Evolutionary conservation across 2,797 vertebrate genomes (phyloP).

Genomic region (Sebastes taczanowskii): DNA sequence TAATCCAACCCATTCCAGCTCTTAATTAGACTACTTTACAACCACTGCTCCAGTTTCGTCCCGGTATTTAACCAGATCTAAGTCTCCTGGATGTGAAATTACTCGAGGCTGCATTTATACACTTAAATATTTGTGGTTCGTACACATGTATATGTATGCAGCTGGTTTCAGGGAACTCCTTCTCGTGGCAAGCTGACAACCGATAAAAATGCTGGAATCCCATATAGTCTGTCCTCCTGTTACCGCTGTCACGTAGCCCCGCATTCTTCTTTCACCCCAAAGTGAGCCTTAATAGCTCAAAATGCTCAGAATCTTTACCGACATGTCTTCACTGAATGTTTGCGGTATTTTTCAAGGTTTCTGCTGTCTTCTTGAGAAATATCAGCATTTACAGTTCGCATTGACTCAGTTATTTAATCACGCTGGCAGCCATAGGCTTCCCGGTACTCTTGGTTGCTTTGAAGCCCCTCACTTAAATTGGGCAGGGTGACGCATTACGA

Average conservation of each 20-base stretch:
- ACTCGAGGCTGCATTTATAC: conserved; percentile 26
- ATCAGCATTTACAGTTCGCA: conserved; percentile 4
- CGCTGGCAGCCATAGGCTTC: neutral
- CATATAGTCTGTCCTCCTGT: conserved; percentile 5
- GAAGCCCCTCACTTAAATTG: conserved; percentile 17
- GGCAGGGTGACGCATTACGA: neutral
- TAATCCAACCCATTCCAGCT: conserved; percentile 20
- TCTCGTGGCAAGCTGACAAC: conserved; percentile 9
- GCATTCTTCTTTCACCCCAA: conserved; percentile 39
- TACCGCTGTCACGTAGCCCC: conserved; percentile 26
- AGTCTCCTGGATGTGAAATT: neutral
- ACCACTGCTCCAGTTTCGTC: conserved; percentile 7
- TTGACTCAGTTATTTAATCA: conserved; percentile 15
- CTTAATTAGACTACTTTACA: conserved; percentile 45
- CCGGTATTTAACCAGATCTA: conserved; percentile 17
- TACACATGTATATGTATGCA: conserved; percentile 23
- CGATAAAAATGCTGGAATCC: conserved; percentile 5
- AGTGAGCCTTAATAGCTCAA: conserved; percentile 23
- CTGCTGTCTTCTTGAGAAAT: conserved; percentile 24
- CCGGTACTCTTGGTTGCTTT: conserved; percentile 26
- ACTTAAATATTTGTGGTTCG: conserved; percentile 30
- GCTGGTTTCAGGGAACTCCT: conserved; percentile 37
- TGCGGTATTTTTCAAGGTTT: conserved; percentile 38
- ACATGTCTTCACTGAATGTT: conserved; percentile 3
- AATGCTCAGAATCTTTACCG: neutral